Conservation (phyloP, 2,797 vertebrate genomes). For the Streptopelia turtur region DNA sequence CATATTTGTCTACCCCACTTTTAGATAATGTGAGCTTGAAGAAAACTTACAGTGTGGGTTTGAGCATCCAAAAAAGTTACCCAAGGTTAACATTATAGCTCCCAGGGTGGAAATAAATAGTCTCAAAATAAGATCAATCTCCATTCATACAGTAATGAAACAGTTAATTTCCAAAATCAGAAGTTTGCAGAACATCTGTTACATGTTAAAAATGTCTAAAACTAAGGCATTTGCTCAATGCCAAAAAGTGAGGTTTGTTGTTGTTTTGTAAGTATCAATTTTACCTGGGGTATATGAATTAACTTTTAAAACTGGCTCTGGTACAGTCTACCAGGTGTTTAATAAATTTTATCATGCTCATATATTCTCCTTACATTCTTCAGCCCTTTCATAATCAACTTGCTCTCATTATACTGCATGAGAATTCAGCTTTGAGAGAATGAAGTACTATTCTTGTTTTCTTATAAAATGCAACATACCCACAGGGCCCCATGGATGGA, state of each 20-base stretch:
- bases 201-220: too few relatives aligned
- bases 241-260: too few relatives aligned
- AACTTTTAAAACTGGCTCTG: too few relatives aligned
- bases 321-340: neutral
- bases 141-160: neutral
- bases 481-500: neutral
- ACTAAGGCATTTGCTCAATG: too few relatives aligned
- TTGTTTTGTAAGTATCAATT: too few relatives aligned
- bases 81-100: neutral
- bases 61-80: neutral
- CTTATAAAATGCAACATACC: neutral
- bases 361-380: neutral
- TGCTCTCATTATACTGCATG: neutral
- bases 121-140: neutral
- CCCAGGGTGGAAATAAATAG: neutral
- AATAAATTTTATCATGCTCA: neutral
- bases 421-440: neutral
- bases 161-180: neutral
- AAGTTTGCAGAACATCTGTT: neutral
- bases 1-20: neutral
- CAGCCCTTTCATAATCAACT: neutral
- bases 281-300: too few relatives aligned
- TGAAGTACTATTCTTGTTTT: neutral
- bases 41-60: neutral
- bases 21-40: neutral